Percentiles rank a stretch among this genome's conserved stretches.
Conservation (phyloP, 2,113 vertebrate genomes). For the Narcine bancroftii region DNA sequence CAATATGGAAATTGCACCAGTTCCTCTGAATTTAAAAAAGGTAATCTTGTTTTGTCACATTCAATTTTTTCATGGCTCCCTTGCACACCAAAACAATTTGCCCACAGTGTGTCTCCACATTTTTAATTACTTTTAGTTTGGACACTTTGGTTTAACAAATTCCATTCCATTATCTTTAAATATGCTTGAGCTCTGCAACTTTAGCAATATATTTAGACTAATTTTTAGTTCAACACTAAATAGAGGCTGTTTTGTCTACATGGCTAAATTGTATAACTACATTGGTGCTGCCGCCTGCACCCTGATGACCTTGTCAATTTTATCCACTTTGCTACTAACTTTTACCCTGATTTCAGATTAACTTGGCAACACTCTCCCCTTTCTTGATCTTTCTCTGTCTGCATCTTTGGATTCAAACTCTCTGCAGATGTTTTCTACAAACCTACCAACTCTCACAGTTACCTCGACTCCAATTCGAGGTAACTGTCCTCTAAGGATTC, state of each 20-base stretch:
- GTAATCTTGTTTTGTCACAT: constrained; percentile 49
- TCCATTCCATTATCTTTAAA: background rate
- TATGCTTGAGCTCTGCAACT: background rate
- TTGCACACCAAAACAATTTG: no score
- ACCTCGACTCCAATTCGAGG: no score
- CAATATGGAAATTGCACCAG: constrained; percentile 56
- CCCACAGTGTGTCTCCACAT: background rate
- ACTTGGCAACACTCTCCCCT: no score
- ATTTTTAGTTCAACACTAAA: background rate
- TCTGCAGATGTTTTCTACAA: no score
- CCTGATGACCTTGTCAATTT: no score
- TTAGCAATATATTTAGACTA: background rate
- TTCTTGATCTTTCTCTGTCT: no score
- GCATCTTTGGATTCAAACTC: no score
- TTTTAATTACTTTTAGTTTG: background rate
- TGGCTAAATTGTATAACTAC: background rate
- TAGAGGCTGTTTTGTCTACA: background rate
- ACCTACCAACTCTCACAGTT: no score
- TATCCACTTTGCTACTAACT: no score
- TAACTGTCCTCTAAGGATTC: no score
- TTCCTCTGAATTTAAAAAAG: constrained; percentile 61
- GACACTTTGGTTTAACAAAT: background rate
- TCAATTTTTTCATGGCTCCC: background rate
- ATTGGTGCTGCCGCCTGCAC: no score
- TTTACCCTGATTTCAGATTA: no score